Base-by-base conservation (phyloP, 2,888 invertebrate genomes). In the Zaprionus lineosus region DNA sequence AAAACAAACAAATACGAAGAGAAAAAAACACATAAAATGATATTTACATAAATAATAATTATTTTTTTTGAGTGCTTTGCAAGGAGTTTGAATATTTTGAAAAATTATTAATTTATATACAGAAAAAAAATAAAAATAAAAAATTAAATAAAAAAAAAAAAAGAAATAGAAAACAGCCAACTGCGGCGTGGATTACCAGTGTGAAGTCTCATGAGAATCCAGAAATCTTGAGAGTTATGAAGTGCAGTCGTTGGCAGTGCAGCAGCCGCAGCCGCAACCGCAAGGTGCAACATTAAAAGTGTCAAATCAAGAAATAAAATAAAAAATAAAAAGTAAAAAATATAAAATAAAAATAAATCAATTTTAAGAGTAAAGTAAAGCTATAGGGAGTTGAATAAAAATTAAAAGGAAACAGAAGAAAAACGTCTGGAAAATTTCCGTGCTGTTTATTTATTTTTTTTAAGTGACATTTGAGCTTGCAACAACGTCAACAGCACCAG, bases 111-210 rank as follows among this genome's bases (percentile, higher is more conserved):
- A 40, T 8, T 19, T 31, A n/a, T n/a, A n/a, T n/a, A 28, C 31
- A 33, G 19, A 39, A 31, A 33, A 11, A 34, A 31, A 33, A 9
- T 14, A 19, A 11, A 26, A 9, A 41, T 6, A 44, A 21, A 21
- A 52, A 55, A 41, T n/a, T n/a, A 21, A 1, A 26, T 36, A 55
- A 40, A 43, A 26, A 11, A 18, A 8, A 44, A 33, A n/a, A 9
- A 28, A 31, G 31, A 62, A 18, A 39, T 39, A 26, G 9, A 14
- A 12, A 15, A 33, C 26, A 63, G 41, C 47, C 44, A 69, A 74
- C 46, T 74, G 53, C 59, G 47, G 67, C 39, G 52, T 74, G 72
- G 74, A 74, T 76, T 74, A 74, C 77, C 74, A 74, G 77, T 74
- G 74, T 53, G 52, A 34, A 40, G 56, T 48, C 65, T 39, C 43